Evolutionary conservation across 2,113 vertebrate species (phyloP).

Genomic region (Tursiops truncatus): DNA sequence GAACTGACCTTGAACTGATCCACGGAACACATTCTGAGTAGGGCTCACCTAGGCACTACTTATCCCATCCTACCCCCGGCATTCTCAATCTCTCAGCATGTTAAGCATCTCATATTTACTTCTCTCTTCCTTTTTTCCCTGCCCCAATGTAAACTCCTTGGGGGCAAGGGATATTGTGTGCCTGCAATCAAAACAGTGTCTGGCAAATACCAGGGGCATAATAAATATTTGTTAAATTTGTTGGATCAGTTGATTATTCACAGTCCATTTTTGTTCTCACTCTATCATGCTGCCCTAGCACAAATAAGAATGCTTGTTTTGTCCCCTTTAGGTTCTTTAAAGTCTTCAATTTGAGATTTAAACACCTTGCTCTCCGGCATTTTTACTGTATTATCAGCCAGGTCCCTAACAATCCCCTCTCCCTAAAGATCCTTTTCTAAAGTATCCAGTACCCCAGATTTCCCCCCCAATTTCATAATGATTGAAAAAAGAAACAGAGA

Average conservation of each 20-base stretch:
- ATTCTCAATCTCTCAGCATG: not conserved
- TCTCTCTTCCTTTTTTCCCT: not conserved
- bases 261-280: not conserved
- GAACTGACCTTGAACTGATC: not conserved
- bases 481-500: not conserved
- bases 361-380: not conserved
- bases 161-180: not conserved
- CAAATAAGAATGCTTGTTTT: not conserved
- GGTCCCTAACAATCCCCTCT: not conserved
- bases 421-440: not conserved
- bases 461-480: not conserved
- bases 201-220: not conserved
- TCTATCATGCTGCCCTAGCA: not conserved
- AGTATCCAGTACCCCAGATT: not conserved
- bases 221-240: conserved; percentile 8
- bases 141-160: not conserved
- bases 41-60: not conserved
- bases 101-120: not conserved
- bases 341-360: not conserved
- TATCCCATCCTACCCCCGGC: not conserved
- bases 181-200: not conserved
- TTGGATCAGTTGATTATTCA: not conserved
- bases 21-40: not conserved
- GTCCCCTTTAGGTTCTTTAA: not conserved
- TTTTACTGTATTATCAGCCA: not conserved